Evolutionary conservation across 2,113 vertebrate genomes (phyloP).

Genomic region (Scartelaos histophorus): DNA sequence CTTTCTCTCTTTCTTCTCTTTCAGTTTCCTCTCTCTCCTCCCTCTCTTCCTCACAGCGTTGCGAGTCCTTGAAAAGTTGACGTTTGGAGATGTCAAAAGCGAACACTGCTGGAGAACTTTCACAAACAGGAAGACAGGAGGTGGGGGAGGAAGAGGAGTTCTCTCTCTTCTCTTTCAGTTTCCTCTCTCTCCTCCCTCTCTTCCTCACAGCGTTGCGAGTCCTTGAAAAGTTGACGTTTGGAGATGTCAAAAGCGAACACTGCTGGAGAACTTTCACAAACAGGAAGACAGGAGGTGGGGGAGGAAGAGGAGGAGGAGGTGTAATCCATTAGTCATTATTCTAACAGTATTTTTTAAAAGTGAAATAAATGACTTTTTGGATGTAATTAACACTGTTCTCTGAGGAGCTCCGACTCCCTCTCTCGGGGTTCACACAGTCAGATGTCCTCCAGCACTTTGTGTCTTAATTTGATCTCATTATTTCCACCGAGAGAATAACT

Average conservation of each 20-base stretch:
- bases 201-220: background rate
- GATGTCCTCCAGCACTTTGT: no score
- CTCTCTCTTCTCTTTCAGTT: no score
- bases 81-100: background rate
- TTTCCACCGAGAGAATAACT: no score
- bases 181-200: background rate
- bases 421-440: no score
- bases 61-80: background rate
- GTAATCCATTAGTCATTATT: conserved; percentile 4
- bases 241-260: background rate
- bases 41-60: background rate
- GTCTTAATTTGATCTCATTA: no score
- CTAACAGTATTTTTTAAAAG: background rate
- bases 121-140: background rate
- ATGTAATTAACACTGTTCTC: background rate
- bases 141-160: no score
- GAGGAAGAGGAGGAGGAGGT: background rate
- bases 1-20: no score
- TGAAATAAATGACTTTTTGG: background rate
- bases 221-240: background rate
- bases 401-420: background rate
- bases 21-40: background rate
- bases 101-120: background rate
- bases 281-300: background rate
- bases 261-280: background rate